phyloP scores from a whole-genome alignment of 2,888 invertebrate genomes.

The Cephus spinipes region DNA sequence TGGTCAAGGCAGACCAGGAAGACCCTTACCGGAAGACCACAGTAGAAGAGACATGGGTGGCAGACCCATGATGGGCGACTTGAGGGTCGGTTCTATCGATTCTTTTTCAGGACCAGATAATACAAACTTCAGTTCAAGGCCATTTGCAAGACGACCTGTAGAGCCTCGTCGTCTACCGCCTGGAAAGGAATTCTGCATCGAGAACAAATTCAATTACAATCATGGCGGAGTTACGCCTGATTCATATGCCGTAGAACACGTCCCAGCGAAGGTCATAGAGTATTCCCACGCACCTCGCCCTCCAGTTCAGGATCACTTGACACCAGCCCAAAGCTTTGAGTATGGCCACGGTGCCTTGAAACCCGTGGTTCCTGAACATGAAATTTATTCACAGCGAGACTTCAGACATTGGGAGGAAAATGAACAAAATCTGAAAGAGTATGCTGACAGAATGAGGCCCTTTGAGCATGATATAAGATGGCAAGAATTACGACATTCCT shows the following conservation, averaged over 20 bases:
- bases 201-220: constrained; percentile 63
- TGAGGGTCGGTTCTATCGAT: not conserved
- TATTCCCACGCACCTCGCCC: constrained; percentile 51
- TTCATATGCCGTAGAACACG: constrained; percentile 40
- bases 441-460: constrained; percentile 51
- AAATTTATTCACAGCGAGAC: constrained; percentile 46
- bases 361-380: constrained; percentile 50
- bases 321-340: constrained; percentile 53
- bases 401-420: constrained; percentile 60
- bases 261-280: constrained; percentile 57
- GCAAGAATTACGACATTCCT: constrained; percentile 4
- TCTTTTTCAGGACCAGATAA: not conserved
- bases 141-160: not conserved
- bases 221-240: constrained; percentile 49
- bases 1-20: constrained; percentile 3
- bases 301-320: constrained; percentile 41
- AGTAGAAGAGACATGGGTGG: constrained; percentile 6
- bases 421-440: constrained; percentile 58
- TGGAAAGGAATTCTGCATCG: constrained; percentile 53
- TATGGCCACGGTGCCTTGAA: constrained; percentile 60
- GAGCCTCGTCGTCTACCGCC: not conserved
- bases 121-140: not conserved
- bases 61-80: not conserved
- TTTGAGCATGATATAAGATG: constrained; percentile 31
- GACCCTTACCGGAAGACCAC: constrained; percentile 6